phyloP scores from a whole-genome alignment of 2,113 vertebrate species.

The Dipodomys stephensi region DNA sequence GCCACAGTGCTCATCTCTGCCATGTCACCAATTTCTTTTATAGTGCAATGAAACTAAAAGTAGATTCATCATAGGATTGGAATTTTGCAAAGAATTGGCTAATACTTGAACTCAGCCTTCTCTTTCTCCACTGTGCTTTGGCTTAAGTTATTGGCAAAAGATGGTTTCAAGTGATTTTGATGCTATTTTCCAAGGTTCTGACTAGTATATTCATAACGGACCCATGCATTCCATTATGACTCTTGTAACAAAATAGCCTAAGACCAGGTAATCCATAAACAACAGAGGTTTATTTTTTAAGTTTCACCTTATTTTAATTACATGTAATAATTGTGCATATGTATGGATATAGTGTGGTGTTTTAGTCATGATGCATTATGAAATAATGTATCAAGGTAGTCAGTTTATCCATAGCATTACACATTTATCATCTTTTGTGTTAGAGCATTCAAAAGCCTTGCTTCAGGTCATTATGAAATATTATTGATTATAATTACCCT shows the following conservation, averaged over 20 bases:
- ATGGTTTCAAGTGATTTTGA: slow-evolving; percentile 12
- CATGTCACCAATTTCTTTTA: neutral
- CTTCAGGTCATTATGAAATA: neutral
- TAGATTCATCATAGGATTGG: neutral
- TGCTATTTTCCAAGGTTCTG: neutral
- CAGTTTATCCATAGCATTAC: neutral
- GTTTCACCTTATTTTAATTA: neutral
- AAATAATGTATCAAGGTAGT: neutral
- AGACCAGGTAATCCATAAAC: neutral
- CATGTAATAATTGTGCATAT: neutral
- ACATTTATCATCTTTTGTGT: neutral
- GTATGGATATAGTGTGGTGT: neutral
- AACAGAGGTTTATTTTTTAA: neutral
- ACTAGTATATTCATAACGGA: neutral
- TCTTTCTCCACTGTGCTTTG: neutral
- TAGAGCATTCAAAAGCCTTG: neutral
- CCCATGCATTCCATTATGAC: neutral
- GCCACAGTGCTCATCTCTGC: neutral
- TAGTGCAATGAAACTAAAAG: neutral
- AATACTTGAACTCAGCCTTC: neutral
- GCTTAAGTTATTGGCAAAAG: neutral
- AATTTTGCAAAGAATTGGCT: neutral
- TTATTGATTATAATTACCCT: neutral
- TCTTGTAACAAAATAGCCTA: neutral
- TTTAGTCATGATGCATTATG: no score